These are phyloP conservation scores for Arnoldichthys spilopterus DNA, from an alignment of 2,797 vertebrate species.

Conservation along the genomic window DNA sequence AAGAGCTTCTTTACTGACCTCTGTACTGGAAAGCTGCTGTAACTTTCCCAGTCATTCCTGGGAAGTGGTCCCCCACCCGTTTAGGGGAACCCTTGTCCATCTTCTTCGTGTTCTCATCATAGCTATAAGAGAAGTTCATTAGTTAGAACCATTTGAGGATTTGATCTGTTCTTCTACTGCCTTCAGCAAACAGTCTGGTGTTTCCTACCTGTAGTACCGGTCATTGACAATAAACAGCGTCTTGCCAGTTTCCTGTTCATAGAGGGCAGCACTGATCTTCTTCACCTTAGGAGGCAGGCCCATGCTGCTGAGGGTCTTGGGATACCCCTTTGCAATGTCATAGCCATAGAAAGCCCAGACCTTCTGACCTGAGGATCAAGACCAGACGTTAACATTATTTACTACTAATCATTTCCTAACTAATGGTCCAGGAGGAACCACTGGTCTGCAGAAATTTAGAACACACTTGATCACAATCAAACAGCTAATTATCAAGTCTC, in stretches of 20 bases:
- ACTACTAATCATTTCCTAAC: too few species aligned
- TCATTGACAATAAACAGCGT: constrained; percentile 75
- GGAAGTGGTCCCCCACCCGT: constrained; percentile 63
- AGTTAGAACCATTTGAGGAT: background rate
- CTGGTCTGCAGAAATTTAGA: too few species aligned
- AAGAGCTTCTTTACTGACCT: constrained; percentile 58
- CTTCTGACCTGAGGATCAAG: constrained; percentile 40
- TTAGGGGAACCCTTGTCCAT: constrained; percentile 78
- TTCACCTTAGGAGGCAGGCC: constrained; percentile 73
- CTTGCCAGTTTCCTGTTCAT: constrained; percentile 69
- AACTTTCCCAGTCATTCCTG: constrained; percentile 70
- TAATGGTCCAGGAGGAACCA: too few species aligned
- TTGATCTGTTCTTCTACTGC: background rate
- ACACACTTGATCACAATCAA: too few species aligned
- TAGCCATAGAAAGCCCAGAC: constrained; percentile 75
- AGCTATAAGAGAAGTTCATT: constrained; percentile 65
- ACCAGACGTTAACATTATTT: background rate
- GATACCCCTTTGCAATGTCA: constrained; percentile 71
- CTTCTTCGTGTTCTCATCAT: constrained; percentile 67
- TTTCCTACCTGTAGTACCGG: constrained; percentile 77
- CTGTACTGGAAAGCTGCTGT: constrained; percentile 76
- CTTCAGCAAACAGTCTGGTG: background rate
- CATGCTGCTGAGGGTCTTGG: constrained; percentile 70
- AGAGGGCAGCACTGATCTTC: constrained; percentile 78
- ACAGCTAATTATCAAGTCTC: too few species aligned